Evolutionary conservation across 2,888 invertebrate genomes (phyloP), one percentile per base, ranked within the genome.

Genomic region (Ophion obscuratus): DNA sequence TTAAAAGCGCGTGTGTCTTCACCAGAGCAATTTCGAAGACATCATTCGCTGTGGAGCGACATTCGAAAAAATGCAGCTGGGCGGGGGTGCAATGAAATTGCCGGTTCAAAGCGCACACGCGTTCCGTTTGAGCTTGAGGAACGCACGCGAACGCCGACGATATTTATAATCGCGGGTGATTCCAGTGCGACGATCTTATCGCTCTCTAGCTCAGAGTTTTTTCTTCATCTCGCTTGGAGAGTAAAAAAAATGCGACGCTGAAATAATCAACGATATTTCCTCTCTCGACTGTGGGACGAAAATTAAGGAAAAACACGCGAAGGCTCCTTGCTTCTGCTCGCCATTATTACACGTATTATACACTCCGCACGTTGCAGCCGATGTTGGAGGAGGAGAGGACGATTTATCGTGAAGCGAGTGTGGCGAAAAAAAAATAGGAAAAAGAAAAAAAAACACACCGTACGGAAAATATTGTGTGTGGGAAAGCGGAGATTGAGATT

Each of bases 281-380:
- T 81, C 74, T 64, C 81, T 31, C 47, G 74, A 68, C 44, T 81
- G 61, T 68, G 81, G 74, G 84, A 80, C 85, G 85, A 64, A 91
- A 92, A 92, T 91, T 90, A 90, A 90, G 87, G 86, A 89, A 89
- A 90, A 89, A 90, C 92, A 92, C 92, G 92, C 92, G 87, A 92
- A 78, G 44, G 61, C 61, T 76, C n/a, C 14, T 75, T 66, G 66
- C 68, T 71, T 62, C 47, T 17, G 57, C 77, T 57, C 67, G 62
- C 31, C 77, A 73, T 81, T 81, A 83, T 86, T 81, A 81, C 77
- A 81, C 67, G 68, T 86, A 81, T 86, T 83, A 83, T 74, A 70
- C 31, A 47, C 76, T 62, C 67, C 40, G 77, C 61, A 67, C 47
- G 64, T 75, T 57, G 67, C 70, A 59, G 11, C 67, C 82, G 40